Base-by-base conservation (phyloP, 92 coral and sea anemone genomes). In the Palythoa grandiflora region DNA sequence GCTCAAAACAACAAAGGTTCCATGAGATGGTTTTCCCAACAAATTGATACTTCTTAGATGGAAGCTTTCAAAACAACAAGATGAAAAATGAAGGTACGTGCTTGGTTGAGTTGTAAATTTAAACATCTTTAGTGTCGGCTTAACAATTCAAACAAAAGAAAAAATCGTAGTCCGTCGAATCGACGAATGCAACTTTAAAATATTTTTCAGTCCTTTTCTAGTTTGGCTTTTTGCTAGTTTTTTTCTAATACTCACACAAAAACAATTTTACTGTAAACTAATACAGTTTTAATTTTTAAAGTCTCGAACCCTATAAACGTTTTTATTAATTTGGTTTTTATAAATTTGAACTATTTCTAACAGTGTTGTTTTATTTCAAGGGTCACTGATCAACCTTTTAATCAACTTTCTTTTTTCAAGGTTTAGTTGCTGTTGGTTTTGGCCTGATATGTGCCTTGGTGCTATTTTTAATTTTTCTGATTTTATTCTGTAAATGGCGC, bases 21-120 rank as follows among this genome's bases (percentile, higher is more conserved):
- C n/a, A 12, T 17, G 54, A 60, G 84, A 20, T 60, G 39, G 13
- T 19, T 79, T 79, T 38, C 38, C 28, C 54, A 60, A 44, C 0
- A 48, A 9, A 66, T 6, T 68, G 11, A 40, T 66, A 40, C 1
- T 48, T 15, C 1, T 15, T 28, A 81, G 61, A 10, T 44, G 75
- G 48, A 21, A 47, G 75, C 40, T 66, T 66, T 68, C 39, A 65
- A 65, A 8, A 17, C 75, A 6, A 38, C 73, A 6, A 65, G 17
- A 81, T 81, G 86, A 44, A 81, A 53, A 68, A 81, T 6, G 75
- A 81, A 81, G 86, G 86, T 81, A 68, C 28, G 28, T 44, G 85
- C 3, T 17, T 79, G 10, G 17, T 6, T 59, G 38, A 59, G 11
- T 60, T 50, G 37, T n/a, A 17, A 79, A 66, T 81, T 66, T 0